Base-by-base conservation (phyloP, 2,113 vertebrate species). In the Rhinolophus sinicus region DNA sequence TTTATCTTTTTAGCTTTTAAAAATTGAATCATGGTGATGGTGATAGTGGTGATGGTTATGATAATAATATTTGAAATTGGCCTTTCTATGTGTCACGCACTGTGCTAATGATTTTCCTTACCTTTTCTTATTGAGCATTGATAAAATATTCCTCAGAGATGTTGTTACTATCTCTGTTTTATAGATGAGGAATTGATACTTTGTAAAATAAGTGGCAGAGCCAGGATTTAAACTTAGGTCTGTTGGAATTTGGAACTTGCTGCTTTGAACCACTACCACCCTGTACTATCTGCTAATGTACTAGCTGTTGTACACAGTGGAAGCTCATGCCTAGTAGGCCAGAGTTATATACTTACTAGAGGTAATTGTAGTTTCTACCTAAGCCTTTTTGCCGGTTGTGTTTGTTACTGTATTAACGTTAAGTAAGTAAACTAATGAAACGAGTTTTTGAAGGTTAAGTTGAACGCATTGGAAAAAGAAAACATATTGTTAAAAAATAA, bases 391-490 rank as follows among this genome's bases (percentile, higher is more conserved):
- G 44, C 18, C 52, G 38, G 60, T 90, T 94, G 40, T 91, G 13
- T 87, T 87, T 82, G 50, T 75, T 94, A 65, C 60, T 35, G 10
- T 78, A 56, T 78, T 78, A 78, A 84, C 56, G 44, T 70, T 86
- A 85, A 90, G 30, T 87, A 76, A 69, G n/a, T 81, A 93, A 86
- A 86, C 16, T 60, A 87, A 69, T 62, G 33, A 88, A 85, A 78
- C 11, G 64, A 24, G 4, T 38, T 77, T 77, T 64, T 93, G 54
- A 72, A 84, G 47, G 33, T 93, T 86, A 82, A 92, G 13, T 76
- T 93, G 52, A 82, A 89, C 77, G 18, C 18, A 28, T 26, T 89
- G 70, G 54, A 77, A 64, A 89, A 83, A 52, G 28, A 83, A 58
- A 88, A 35, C 40, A 77, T 69, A 28, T 8, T 56, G 44, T 93